Evolutionary conservation across 2,797 vertebrate genomes (phyloP), one percentile per base, ranked within the genome.

Genomic region (Uromys caudimaculatus): DNA sequence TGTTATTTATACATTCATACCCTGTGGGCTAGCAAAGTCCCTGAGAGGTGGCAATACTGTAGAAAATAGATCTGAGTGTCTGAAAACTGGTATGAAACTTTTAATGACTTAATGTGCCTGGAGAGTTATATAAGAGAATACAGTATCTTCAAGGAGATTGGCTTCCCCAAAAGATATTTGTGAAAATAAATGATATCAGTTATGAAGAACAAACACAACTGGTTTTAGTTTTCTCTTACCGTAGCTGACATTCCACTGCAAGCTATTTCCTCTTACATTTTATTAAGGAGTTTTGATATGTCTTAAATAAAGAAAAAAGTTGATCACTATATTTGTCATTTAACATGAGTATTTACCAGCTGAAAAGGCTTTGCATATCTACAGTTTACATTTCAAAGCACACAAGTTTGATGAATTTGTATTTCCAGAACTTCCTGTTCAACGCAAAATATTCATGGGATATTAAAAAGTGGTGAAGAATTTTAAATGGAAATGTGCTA

Each of bases 341-440:
- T 62, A 93, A 54, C 11, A 79, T 19, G 19, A 21, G 29, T 47
- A 24, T 71, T 81, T 44, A 35, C 19, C 5, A 54, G n/a, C n/a
- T 52, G 75, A 83, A n/a, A 91, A 82, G n/a, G 35, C 94, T 82
- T 91, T 86, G 14, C 19, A 91, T 79, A 84, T 93, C 44, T 71
- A 4, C 19, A 75, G 12, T n/a, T 44, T 75, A 21, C 6, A 29
- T 84, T 73, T 58, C 19, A 64, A 67, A 47, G 71, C 93, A 94
- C 13, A 60, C 24, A 88, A 29, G 41, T 56, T 87, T 73, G 54
- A 12, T 82, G n/a, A 67, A 85, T 54, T 71, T 60, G 7, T n/a
- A 88, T 81, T 52, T 90, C 35, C 23, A 79, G 3, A 50, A 77
- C 52, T 67, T 17, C 23, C 14, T 79, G 76, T 76, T 35, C 21